Conservation (phyloP, 2,113 vertebrate genomes). For the Oncorhynchus mykiss region DNA sequence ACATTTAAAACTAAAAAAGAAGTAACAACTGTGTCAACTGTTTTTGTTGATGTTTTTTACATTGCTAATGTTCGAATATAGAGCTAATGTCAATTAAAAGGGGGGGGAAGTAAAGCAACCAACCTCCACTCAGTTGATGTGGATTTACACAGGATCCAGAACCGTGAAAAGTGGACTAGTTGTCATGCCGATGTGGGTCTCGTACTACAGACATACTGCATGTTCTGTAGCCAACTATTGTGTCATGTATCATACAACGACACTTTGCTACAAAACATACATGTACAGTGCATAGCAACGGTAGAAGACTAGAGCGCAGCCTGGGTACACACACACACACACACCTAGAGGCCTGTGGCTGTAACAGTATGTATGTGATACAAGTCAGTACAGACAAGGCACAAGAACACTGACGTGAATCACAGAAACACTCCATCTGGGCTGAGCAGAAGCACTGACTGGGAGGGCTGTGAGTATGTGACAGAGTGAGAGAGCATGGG, state of each 20-base stretch:
- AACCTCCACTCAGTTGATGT: not conserved
- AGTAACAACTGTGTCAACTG: slow-evolving; percentile 13
- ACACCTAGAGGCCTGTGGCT: no score
- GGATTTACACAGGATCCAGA: not conserved
- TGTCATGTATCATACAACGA: no score
- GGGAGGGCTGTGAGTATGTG: not conserved
- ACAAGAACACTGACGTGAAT: slow-evolving; percentile 35
- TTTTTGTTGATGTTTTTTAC: not conserved
- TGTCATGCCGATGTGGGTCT: no score
- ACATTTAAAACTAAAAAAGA: slow-evolving; percentile 20
- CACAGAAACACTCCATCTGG: slow-evolving; percentile 32
- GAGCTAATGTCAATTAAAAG: not conserved
- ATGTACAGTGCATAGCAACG: no score
- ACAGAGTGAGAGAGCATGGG: slow-evolving; percentile 18
- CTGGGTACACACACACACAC: not conserved
- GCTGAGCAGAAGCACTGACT: slow-evolving; percentile 21
- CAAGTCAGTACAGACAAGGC: slow-evolving; percentile 56
- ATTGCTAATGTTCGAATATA: slow-evolving; percentile 3
- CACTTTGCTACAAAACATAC: no score
- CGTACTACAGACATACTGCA: not conserved
- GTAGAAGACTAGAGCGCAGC: no score
- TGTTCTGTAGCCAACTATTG: not conserved
- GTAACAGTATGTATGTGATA: slow-evolving; percentile 3
- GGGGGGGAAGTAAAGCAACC: not conserved
- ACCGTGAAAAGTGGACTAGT: not conserved